Evolutionary conservation across 2,888 invertebrate genomes (phyloP).

Genomic region (Lasioglossum marginatum): DNA sequence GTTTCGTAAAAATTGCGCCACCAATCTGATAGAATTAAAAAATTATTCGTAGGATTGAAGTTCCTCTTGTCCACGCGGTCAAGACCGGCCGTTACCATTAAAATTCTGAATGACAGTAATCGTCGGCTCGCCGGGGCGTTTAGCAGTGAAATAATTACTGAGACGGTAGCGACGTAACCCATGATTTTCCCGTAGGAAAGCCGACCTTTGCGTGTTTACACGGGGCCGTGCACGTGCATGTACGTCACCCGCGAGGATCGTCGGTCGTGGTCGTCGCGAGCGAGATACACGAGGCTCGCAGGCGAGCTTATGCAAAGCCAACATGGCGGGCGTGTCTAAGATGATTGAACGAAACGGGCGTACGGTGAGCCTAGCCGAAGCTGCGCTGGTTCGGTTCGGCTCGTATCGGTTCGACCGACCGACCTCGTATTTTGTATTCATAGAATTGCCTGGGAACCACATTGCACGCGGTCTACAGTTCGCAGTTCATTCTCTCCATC

Average conservation of each 20-base stretch:
- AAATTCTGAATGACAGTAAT: conserved; percentile 46
- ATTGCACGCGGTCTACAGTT: conserved; percentile 56
- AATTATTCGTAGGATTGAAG: not conserved
- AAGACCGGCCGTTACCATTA: conserved; percentile 7
- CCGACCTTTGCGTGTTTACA: conserved; percentile 61
- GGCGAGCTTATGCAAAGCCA: conserved; percentile 78
- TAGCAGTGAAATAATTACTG: conserved; percentile 65
- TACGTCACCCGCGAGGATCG: conserved; percentile 47
- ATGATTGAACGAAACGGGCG: conserved; percentile 79
- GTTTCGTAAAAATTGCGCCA: not conserved
- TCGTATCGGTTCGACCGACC: conserved; percentile 59
- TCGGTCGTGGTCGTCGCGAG: conserved; percentile 46
- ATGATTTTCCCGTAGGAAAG: conserved; percentile 56
- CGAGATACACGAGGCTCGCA: conserved; percentile 59
- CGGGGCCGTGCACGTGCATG: conserved; percentile 37
- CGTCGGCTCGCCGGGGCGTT: conserved; percentile 40
- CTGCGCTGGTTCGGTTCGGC: conserved; percentile 41
- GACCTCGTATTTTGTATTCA: conserved; percentile 82
- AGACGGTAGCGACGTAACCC: conserved; percentile 53
- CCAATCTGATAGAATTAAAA: not conserved
- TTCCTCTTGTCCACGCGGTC: conserved; percentile 1
- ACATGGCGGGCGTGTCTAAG: conserved; percentile 81
- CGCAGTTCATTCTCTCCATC: conserved; percentile 51
- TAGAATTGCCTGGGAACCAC: conserved; percentile 78
- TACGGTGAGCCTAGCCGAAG: not conserved